Evolutionary conservation across 37 sponge, comb jelly and placozoan species (phyloP).

Genomic region (Ephydatia muelleri): DNA sequence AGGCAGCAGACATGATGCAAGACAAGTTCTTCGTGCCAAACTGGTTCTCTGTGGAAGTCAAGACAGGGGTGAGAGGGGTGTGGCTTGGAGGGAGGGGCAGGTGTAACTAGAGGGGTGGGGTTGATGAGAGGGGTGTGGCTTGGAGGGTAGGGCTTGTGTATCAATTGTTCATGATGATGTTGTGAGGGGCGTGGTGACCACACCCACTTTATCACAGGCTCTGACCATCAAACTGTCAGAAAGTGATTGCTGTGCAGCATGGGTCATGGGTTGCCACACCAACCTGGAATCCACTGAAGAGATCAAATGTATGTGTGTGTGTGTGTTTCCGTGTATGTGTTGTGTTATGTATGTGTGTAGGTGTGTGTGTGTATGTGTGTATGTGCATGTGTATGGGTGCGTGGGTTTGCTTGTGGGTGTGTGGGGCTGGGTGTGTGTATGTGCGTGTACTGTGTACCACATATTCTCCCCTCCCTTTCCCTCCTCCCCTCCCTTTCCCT

Average conservation of each 20-base stretch:
- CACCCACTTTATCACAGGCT: conserved; percentile 29
- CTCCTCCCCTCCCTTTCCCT: too few relatives aligned
- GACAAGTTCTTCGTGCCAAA: conserved; percentile 84
- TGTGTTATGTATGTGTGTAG: background rate
- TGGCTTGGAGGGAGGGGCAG: too few relatives aligned
- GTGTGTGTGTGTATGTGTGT: background rate
- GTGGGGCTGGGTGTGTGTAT: background rate
- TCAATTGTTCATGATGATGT: background rate
- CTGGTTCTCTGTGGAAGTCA: conserved; percentile 94
- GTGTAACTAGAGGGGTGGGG: too few relatives aligned
- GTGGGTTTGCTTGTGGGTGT: background rate
- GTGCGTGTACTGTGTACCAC: too few relatives aligned
- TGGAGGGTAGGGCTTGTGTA: background rate
- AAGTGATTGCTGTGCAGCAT: conserved; percentile 68
- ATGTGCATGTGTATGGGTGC: background rate
- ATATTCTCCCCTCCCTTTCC: too few relatives aligned
- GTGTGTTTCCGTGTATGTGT: background rate
- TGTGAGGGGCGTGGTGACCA: background rate
- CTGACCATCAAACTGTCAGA: conserved; percentile 71
- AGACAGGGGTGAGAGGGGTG: conserved; percentile 85
- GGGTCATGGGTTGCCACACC: conserved; percentile 59
- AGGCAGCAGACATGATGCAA: conserved; percentile 68
- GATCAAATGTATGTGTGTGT: conserved; percentile 43
- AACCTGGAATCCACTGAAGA: conserved; percentile 27
- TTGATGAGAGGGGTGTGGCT: background rate